Evolutionary conservation across 2,113 vertebrate genomes (phyloP).

Genomic region (Propithecus coquereli): DNA sequence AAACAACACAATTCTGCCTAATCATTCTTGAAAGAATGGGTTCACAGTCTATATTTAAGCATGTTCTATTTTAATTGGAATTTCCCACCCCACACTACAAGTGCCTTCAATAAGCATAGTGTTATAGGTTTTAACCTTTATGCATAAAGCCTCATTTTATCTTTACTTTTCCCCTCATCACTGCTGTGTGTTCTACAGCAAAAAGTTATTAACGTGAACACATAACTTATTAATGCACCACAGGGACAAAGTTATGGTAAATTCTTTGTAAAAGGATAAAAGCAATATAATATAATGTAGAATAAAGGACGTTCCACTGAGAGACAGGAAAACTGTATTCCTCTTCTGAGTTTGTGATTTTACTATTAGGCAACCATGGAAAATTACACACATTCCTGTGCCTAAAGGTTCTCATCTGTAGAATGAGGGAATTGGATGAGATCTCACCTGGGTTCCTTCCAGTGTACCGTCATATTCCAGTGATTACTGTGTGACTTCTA

Average conservation of each 20-base stretch:
- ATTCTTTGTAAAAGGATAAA: slow-evolving; percentile 8
- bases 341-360: background rate
- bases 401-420: background rate
- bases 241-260: background rate
- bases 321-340: background rate
- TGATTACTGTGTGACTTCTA: background rate
- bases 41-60: background rate
- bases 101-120: background rate
- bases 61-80: background rate
- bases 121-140: background rate
- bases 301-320: background rate
- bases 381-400: background rate
- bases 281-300: background rate
- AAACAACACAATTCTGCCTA: slow-evolving; percentile 24
- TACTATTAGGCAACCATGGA: background rate
- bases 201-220: background rate
- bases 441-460: background rate
- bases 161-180: background rate
- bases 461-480: background rate
- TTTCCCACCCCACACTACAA: background rate
- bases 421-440: background rate
- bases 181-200: background rate
- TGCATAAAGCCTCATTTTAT: background rate
- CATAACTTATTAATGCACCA: background rate
- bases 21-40: slow-evolving; percentile 37